phyloP scores from a whole-genome alignment of 2,797 vertebrate species.

The Enoplosus armatus region DNA sequence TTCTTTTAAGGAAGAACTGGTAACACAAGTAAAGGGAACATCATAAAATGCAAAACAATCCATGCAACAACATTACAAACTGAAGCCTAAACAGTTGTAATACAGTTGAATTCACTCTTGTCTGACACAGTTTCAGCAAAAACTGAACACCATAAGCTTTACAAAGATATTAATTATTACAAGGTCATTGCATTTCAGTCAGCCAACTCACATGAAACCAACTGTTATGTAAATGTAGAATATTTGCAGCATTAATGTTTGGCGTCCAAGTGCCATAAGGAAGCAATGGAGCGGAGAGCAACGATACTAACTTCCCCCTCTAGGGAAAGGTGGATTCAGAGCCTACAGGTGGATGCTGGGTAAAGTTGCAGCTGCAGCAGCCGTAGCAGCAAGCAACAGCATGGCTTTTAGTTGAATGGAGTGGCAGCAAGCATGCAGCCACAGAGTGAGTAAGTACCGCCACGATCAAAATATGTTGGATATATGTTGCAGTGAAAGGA shows the following conservation, averaged over 20 bases:
- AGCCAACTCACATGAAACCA: not conserved
- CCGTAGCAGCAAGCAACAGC: not conserved
- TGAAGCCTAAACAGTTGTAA: conserved; percentile 2
- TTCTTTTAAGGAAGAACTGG: not conserved
- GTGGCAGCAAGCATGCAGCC: not conserved
- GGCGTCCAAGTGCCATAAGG: not conserved
- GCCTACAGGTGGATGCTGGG: not conserved
- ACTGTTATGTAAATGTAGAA: conserved; percentile 14
- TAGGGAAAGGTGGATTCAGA: not conserved
- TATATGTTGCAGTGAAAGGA: not conserved
- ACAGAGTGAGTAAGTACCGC: not conserved
- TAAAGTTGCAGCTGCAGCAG: not conserved
- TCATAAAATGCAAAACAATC: not conserved
- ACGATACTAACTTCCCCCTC: not conserved
- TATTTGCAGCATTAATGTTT: not conserved
- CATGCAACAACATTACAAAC: not conserved
- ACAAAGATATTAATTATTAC: not conserved
- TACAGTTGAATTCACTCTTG: not conserved
- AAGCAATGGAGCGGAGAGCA: not conserved
- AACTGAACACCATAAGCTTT: not conserved
- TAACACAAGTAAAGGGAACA: not conserved
- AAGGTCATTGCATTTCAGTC: not conserved
- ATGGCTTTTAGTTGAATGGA: not conserved
- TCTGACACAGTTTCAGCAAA: not conserved
- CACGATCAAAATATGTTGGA: conserved; percentile 1